Evolutionary conservation across 2,797 vertebrate species (phyloP).

Genomic region (Echiichthys vipera): DNA sequence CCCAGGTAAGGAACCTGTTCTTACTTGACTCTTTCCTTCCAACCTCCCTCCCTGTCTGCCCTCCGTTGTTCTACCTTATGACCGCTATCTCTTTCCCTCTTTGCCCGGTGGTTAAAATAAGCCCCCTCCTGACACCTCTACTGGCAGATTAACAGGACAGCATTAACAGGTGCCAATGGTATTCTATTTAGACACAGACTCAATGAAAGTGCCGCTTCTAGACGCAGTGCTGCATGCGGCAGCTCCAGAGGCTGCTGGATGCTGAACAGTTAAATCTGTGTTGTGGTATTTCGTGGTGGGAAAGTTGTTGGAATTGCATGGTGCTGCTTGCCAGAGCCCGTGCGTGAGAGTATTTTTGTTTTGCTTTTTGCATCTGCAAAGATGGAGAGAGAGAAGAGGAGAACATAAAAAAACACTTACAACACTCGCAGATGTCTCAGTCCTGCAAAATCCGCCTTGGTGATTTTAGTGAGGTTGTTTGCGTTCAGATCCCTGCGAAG

Average conservation of each 20-base stretch:
- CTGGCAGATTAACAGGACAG: slow-evolving; percentile 79
- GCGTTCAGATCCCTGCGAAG: slow-evolving; percentile 94
- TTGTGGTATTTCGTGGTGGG: not conserved
- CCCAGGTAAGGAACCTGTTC: slow-evolving; percentile 77
- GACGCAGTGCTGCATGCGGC: slow-evolving; percentile 72
- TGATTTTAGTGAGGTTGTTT: slow-evolving; percentile 98
- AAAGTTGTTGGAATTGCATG: slow-evolving; percentile 16
- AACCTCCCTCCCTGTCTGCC: slow-evolving; percentile 56
- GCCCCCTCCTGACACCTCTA: slow-evolving; percentile 79
- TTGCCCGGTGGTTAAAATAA: slow-evolving; percentile 80
- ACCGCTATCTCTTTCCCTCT: slow-evolving; percentile 76
- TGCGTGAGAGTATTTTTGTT: not conserved
- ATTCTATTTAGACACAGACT: slow-evolving; percentile 41
- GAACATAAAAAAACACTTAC: slow-evolving; percentile 87
- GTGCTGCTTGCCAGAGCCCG: slow-evolving; percentile 16
- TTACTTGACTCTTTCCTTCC: slow-evolving; percentile 63
- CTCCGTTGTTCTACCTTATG: slow-evolving; percentile 71
- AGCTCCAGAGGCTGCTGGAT: slow-evolving; percentile 38
- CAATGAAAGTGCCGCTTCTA: slow-evolving; percentile 18
- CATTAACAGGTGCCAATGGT: slow-evolving; percentile 79
- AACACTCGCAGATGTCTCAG: slow-evolving; percentile 94
- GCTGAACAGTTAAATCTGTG: slow-evolving; percentile 23
- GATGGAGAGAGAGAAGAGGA: not conserved
- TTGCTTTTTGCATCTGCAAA: not conserved
- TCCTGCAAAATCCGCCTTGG: slow-evolving; percentile 95